Conservation (phyloP, 35 echinoderm and acorn worm species). For the Heliocidaris erythrogramma region DNA sequence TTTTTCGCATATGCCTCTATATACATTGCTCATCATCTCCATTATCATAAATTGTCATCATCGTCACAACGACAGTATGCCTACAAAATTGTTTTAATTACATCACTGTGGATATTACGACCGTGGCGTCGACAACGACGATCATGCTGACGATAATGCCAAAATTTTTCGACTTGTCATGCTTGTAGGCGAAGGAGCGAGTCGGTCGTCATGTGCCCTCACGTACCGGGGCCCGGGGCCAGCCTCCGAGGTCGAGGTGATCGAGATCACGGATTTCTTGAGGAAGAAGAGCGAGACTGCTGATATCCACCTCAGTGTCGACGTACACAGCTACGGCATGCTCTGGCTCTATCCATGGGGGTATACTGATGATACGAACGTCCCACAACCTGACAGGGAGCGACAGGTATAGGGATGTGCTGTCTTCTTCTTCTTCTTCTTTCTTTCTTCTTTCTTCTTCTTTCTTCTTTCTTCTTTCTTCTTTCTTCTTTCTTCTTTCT, state of each 20-base stretch:
- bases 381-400: not conserved
- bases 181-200: constrained; percentile 34
- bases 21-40: too few relatives aligned
- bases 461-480: not conserved
- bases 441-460: not conserved
- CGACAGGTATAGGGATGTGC: not conserved
- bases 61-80: not conserved
- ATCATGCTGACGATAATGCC: not conserved
- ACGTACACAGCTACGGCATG: constrained; percentile 70
- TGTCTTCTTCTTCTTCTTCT: not conserved
- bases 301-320: constrained; percentile 52
- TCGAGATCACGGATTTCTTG: constrained; percentile 39
- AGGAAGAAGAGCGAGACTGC: not conserved
- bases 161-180: not conserved
- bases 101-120: not conserved
- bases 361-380: constrained; percentile 28
- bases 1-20: too few relatives aligned
- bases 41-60: not conserved
- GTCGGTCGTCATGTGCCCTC: constrained; percentile 18
- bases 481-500: not conserved
- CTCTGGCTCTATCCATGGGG: constrained; percentile 82
- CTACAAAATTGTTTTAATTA: not conserved
- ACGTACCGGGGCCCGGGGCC: constrained; percentile 45
- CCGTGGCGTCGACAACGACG: not conserved
- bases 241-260: constrained; percentile 51